Conservation (phyloP, 1,140 invertebrate species). For the Leptopilina boulardi region DNA sequence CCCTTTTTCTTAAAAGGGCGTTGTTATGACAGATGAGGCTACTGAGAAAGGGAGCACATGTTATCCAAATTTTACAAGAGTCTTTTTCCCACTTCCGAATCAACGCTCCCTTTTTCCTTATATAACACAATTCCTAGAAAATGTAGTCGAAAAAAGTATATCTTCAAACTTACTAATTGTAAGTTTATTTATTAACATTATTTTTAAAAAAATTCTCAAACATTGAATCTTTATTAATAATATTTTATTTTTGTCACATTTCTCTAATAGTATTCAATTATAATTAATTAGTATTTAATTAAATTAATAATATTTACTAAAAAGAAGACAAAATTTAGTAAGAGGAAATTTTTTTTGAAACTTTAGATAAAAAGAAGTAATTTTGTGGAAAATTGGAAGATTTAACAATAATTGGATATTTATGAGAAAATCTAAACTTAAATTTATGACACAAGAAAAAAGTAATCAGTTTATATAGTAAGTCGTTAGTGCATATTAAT, state of each 20-base stretch:
- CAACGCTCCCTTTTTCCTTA: neutral
- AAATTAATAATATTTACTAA: too few species aligned
- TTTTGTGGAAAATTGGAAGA: too few species aligned
- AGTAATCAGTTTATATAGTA: constrained; percentile 26
- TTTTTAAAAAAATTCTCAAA: too few species aligned
- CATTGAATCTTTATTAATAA: too few species aligned
- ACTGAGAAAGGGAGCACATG: constrained; percentile 61
- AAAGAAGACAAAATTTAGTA: too few species aligned
- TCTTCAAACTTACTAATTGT: too few species aligned
- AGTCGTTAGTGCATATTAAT: constrained; percentile 40
- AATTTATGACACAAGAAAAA: neutral
- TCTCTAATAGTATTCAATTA: too few species aligned
- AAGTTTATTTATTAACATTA: constrained; percentile 32
- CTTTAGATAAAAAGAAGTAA: too few species aligned
- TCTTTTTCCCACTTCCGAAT: constrained; percentile 47
- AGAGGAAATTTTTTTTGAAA: too few species aligned
- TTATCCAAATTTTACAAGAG: constrained; percentile 57
- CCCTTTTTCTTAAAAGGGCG: constrained; percentile 26
- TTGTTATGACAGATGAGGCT: constrained; percentile 64
- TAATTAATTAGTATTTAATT: too few species aligned
- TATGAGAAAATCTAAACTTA: neutral
- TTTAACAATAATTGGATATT: neutral
- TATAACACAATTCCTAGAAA: neutral
- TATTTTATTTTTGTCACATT: too few species aligned
- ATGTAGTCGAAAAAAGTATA: neutral